Conservation (phyloP, 2,888 invertebrate species). For the Machimus atricapillus region DNA sequence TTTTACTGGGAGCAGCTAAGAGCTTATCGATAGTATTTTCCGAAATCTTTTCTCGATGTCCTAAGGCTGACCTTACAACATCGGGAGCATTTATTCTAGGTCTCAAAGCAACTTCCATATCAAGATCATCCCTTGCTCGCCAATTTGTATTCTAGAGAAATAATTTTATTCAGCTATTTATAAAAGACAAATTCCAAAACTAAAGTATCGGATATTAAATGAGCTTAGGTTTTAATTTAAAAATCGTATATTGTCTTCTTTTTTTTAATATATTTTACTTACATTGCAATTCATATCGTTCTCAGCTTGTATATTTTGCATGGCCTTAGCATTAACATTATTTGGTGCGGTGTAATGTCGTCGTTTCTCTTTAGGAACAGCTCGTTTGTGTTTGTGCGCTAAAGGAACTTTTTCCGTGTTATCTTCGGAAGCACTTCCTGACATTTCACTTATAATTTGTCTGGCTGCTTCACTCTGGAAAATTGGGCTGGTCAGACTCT, state of each 20-base stretch:
- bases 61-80: conserved; percentile 83
- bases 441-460: conserved; percentile 84
- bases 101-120: conserved; percentile 84
- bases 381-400: conserved; percentile 69
- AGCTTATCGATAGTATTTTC: conserved; percentile 86
- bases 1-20: conserved; percentile 87
- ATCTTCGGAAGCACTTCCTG: conserved; percentile 63
- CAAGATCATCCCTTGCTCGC: conserved; percentile 82
- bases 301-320: conserved; percentile 67
- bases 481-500: conserved; percentile 70
- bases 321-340: conserved; percentile 71
- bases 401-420: conserved; percentile 63
- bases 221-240: background rate
- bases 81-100: conserved; percentile 81
- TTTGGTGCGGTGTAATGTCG: conserved; percentile 88
- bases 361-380: conserved; percentile 82
- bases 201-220: background rate
- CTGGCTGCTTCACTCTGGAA: conserved; percentile 88
- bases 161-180: background rate
- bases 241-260: background rate
- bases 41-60: conserved; percentile 63
- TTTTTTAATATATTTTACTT: conserved; percentile 45
- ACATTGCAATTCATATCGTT: conserved; percentile 63
- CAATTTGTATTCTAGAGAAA: conserved; percentile 63
- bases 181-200: too few species aligned